phyloP scores from a whole-genome alignment of 2,888 invertebrate genomes.

The Euplexia lucipara region DNA sequence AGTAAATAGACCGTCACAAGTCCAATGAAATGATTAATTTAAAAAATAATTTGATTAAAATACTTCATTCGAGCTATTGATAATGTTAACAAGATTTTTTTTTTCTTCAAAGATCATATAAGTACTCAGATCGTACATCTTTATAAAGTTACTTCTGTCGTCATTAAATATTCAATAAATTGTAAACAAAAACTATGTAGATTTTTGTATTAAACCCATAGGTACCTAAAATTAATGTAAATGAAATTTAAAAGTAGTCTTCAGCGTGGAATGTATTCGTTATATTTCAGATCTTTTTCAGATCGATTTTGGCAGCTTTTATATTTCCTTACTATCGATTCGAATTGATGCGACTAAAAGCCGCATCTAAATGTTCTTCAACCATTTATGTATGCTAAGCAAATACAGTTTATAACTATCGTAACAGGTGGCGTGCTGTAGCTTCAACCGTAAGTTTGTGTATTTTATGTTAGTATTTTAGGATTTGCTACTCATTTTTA shows the following conservation, averaged over 20 bases:
- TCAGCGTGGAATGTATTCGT: conserved; percentile 42
- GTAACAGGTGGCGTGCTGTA: too few species aligned
- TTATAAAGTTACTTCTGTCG: not conserved
- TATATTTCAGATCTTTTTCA: conserved; percentile 46
- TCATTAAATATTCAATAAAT: too few species aligned
- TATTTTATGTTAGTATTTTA: too few species aligned
- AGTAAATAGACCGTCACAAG: conserved; percentile 23
- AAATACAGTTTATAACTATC: too few species aligned
- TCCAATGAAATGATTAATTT: not conserved
- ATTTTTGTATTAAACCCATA: not conserved
- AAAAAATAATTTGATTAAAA: not conserved
- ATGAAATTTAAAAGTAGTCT: conserved; percentile 40
- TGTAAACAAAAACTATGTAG: not conserved
- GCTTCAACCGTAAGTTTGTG: too few species aligned
- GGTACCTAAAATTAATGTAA: conserved; percentile 20
- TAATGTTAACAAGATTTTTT: too few species aligned
- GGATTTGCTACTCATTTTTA: too few species aligned
- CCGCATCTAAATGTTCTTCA: too few species aligned
- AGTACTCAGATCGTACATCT: conserved; percentile 24
- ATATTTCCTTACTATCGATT: not conserved
- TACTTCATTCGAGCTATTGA: conserved; percentile 11
- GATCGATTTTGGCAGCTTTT: not conserved
- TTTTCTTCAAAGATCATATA: too few species aligned
- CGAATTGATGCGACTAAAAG: too few species aligned
- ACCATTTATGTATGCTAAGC: too few species aligned